Evolutionary conservation across 2,888 invertebrate species (phyloP).

Genomic region (Quadriops clusia): DNA sequence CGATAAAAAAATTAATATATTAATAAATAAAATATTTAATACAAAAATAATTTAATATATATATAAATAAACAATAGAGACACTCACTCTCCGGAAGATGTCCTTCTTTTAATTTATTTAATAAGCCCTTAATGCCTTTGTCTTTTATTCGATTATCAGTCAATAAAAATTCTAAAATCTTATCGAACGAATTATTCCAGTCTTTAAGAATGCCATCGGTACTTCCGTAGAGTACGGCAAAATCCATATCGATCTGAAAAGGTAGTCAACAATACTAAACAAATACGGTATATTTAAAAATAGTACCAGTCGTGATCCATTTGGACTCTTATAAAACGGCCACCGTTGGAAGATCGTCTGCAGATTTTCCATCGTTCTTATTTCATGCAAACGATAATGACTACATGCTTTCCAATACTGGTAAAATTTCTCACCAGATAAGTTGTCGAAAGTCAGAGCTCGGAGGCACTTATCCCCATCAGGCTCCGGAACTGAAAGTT

Average conservation of each 20-base stretch:
- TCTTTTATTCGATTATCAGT: conserved; percentile 3
- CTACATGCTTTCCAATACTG: conserved; percentile 8
- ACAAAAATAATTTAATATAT: too few relatives aligned
- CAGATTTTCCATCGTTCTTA: neutral
- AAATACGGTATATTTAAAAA: conserved; percentile 3
- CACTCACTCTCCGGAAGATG: conserved; percentile 6
- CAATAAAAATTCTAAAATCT: conserved; percentile 4
- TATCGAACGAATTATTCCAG: conserved; percentile 2
- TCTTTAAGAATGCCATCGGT: conserved; percentile 3
- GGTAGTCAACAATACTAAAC: neutral
- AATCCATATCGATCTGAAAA: conserved; percentile 1
- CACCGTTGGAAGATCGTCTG: conserved; percentile 2
- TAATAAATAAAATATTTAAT: too few relatives aligned
- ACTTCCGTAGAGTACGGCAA: conserved; percentile 3
- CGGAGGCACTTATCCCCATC: conserved; percentile 8
- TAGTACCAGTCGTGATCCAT: conserved; percentile 4
- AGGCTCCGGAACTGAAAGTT: conserved; percentile 11
- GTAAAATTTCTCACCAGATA: conserved; percentile 9
- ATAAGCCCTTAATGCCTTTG: conserved; percentile 3
- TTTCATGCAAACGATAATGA: conserved; percentile 3
- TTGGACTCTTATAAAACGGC: conserved; percentile 3
- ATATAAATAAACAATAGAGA: too few relatives aligned
- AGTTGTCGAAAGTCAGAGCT: conserved; percentile 10
- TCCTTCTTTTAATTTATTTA: neutral
- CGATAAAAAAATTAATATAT: too few relatives aligned